Evolutionary conservation across 2,797 vertebrate genomes (phyloP), one percentile per base, ranked within the genome.

Genomic region (Octomys mimax): DNA sequence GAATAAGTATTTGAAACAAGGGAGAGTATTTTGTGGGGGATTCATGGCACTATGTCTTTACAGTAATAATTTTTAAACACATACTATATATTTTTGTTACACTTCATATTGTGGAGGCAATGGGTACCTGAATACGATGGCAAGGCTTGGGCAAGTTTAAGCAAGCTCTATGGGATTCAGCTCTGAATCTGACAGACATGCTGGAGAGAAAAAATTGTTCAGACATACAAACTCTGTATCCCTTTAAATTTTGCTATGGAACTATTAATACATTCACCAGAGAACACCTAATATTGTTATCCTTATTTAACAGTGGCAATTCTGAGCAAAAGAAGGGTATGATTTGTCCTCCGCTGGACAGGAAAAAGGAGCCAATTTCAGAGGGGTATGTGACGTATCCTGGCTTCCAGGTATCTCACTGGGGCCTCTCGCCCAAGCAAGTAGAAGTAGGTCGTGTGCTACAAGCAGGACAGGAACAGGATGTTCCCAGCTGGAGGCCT

Each of bases 401-500:
- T 62, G 70, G 46, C 36, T 85, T 52, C 57, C 54, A 90, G 81
- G 57, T 82, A 59, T 18, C 49, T 93, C 71, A 26, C n/a, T 6
- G n/a, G 19, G n/a, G 71, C 82, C 81, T 94, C 84, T 90, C 6
- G 0, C 85, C 91, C 68, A 62, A 75, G 59, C 73, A 81, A 39
- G 22, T 2, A 46, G 70, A 95, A 97, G 57, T 94, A 88, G 96
- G 94, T 86, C 94, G 82, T 19, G 39, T 85, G 92, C 79, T 93
- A n/a, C 83, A 77, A 61, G 82, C 62, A 91, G 85, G 52, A 89
- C 73, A 6, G 14, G 68, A 82, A 78, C 88, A 90, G 68, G 90
- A 89, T 95, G 82, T 89, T 95, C 92, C 61, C 96, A 94, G 82
- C 90, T 77, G 87, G 87, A 93, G 95, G 57, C 89, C 0, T 93